These are phyloP conservation scores for Tenualosa ilisha DNA, from an alignment of 2,797 vertebrate genomes.

Conservation along the genomic window DNA sequence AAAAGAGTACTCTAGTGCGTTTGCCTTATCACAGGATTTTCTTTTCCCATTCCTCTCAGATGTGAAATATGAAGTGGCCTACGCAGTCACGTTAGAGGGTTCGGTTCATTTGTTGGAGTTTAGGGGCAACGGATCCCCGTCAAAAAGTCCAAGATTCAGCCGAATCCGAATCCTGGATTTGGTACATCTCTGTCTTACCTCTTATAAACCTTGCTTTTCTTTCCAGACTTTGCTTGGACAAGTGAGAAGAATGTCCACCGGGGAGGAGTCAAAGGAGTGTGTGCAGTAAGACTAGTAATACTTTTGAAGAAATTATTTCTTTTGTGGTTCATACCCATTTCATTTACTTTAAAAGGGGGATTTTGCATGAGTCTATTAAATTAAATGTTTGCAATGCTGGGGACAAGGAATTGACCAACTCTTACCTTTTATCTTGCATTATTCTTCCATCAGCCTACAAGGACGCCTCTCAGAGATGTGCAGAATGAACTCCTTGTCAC, in stretches of 20 bases:
- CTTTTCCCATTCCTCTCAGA: too few species aligned
- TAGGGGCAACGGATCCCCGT: too few species aligned
- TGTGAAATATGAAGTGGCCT: too few species aligned
- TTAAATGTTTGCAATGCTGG: neutral
- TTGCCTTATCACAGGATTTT: too few species aligned
- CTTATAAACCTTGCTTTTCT: neutral
- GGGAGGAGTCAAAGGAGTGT: neutral
- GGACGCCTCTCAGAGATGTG: constrained; percentile 69
- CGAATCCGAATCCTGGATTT: too few species aligned
- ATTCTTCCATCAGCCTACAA: constrained; percentile 49
- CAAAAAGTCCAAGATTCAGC: too few species aligned
- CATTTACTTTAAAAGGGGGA: neutral
- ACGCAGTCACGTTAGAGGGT: too few species aligned
- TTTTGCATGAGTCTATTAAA: neutral
- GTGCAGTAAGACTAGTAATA: neutral
- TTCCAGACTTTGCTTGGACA: neutral
- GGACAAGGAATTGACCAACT: neutral
- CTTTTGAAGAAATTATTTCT: neutral
- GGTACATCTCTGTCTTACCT: too few species aligned
- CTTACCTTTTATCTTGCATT: neutral
- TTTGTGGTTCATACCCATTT: neutral
- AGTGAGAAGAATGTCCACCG: neutral
- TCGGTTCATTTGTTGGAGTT: too few species aligned
- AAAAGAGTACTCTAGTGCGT: too few species aligned
- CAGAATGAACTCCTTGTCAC: constrained; percentile 61